phyloP scores from a whole-genome alignment of 2,888 invertebrate species.

The Stramonita haemastoma region DNA sequence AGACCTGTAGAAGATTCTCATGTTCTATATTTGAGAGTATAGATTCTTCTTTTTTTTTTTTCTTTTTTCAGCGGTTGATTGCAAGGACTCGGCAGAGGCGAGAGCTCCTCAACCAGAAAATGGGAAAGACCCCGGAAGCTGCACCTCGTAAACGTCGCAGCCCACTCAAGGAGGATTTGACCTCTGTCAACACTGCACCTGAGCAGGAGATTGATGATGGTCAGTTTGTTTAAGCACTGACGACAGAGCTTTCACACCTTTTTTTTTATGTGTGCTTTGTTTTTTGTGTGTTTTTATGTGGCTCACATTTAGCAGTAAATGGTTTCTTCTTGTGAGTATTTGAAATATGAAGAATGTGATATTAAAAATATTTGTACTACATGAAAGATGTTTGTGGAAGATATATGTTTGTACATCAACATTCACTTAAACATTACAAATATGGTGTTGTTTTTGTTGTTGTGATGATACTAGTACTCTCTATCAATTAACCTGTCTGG shows the following conservation, averaged over 20 bases:
- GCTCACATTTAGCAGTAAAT: no score
- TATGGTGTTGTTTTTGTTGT: no score
- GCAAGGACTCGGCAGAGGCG: constrained; percentile 67
- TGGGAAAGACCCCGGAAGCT: constrained; percentile 70
- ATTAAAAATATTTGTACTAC: no score
- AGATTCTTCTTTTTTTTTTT: not conserved
- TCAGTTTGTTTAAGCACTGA: not conserved
- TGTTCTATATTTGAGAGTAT: no score
- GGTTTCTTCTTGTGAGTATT: no score
- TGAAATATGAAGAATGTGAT: not conserved
- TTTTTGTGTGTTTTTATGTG: no score
- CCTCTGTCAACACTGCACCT: constrained; percentile 50
- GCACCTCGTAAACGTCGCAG: constrained; percentile 65
- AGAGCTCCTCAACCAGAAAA: constrained; percentile 67
- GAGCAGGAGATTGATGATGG: constrained; percentile 42
- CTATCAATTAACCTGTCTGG: no score
- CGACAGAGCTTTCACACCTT: not conserved
- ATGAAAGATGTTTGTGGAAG: no score
- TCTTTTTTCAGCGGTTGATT: constrained; percentile 61
- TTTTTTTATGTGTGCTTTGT: not conserved
- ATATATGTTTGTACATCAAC: no score
- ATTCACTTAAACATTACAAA: no score
- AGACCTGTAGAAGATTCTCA: no score
- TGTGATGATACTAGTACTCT: no score
- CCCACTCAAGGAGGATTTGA: constrained; percentile 59